Conservation (phyloP, 2,888 invertebrate species). For the Meiosimyza decipiens region DNA sequence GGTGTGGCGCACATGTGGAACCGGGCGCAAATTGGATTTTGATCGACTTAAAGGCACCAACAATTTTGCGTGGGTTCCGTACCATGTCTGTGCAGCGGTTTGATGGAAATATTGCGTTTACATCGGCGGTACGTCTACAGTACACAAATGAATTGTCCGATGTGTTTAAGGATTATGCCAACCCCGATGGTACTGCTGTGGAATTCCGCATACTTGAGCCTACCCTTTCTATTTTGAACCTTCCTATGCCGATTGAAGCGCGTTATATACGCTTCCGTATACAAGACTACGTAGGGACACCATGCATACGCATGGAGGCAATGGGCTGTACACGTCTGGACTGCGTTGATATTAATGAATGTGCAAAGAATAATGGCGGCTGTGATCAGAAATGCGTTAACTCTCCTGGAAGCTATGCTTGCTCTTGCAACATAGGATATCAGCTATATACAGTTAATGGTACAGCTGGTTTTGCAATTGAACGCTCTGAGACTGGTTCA, state of each 20-base stretch:
- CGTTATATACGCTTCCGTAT: conserved; percentile 88
- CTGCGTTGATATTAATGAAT: conserved; percentile 90
- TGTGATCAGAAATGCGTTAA: conserved; percentile 95
- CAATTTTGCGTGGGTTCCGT: conserved; percentile 88
- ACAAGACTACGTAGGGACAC: conserved; percentile 87
- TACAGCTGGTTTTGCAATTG: conserved; percentile 87
- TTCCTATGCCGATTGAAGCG: conserved; percentile 92
- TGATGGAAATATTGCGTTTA: conserved; percentile 87
- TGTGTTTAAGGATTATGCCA: conserved; percentile 89
- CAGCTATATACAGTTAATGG: conserved; percentile 89
- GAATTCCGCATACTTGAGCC: conserved; percentile 92
- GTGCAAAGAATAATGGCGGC: conserved; percentile 85
- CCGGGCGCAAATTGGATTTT: conserved; percentile 90
- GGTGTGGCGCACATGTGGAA: conserved; percentile 90
- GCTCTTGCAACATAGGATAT: conserved; percentile 91
- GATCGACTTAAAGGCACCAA: conserved; percentile 88
- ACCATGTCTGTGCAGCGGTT: conserved; percentile 88
- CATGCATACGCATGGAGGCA: conserved; percentile 88
- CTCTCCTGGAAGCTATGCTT: conserved; percentile 87
- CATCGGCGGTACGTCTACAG: conserved; percentile 86
- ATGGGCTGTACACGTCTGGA: conserved; percentile 94
- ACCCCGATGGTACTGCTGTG: conserved; percentile 92
- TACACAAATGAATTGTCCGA: conserved; percentile 91
- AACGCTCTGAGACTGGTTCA: conserved; percentile 84
- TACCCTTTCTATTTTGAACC: conserved; percentile 88